Base-by-base conservation (phyloP, 2,888 invertebrate species). In the Leucophenga montana region DNA sequence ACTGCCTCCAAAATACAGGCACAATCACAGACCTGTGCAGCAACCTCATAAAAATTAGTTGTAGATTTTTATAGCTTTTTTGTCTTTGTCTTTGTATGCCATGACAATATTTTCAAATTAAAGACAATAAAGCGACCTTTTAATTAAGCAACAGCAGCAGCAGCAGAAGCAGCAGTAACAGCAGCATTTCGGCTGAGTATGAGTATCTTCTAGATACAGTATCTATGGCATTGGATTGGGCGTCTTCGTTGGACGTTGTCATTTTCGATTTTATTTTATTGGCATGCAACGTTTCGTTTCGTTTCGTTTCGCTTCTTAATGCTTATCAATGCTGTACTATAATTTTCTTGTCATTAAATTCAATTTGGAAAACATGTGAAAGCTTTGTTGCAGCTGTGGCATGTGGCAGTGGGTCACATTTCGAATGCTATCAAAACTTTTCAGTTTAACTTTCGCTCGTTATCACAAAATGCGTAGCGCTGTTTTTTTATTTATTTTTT, bases 61-160 rank as follows among this genome's bases (percentile, higher is more conserved):
- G 18, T 22, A 62, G 50, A 73, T 73, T 81, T 80, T 84, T 78
- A 82, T 82, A 69, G 78, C 76, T 77, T 79, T 77, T 76, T 66
- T 59, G 67, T 66, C 57, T 67, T 66, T 57, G 48, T 46, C 62
- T 33, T 54, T 68, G 83, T 84, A 82, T 82, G 80, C 79, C 78
- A 84, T 72, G 84, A 82, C 83, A 81, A 81, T 84, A 81, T 81
- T 81, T 81, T 84, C 75, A 81, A 81, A 81, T 81, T 84, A 81
- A 81, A 84, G 71, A 72, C 83, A 82, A 82, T 80, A 83, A 83
- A 80, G 83, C 83, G 78, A 81, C 81, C 84, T 81, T 81, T 81
- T 81, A 81, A 81, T 81, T 81, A 81, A 81, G 84, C 79, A 82
- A 79, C 84, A 39, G 31, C 57, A 54, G 22, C 11, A 18, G 57